A percentile compares a stretch with the other conserved stretches of the same genome.
Evolutionary conservation across 2,888 invertebrate species (phyloP).

Genomic region (Oeneis ivallda): DNA sequence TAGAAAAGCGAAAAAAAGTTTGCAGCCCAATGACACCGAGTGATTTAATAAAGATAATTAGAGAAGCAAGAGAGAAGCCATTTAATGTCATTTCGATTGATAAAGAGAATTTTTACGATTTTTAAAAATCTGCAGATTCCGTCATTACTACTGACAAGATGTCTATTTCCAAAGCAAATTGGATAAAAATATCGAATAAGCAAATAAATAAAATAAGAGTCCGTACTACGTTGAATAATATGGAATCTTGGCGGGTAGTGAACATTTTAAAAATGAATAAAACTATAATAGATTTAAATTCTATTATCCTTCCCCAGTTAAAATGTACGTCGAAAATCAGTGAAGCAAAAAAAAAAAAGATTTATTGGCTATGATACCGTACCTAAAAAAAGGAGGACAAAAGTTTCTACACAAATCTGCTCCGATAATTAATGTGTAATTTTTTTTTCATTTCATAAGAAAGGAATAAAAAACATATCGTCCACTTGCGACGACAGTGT

Average conservation of each 20-base stretch:
- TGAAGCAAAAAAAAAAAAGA: conserved; percentile 1
- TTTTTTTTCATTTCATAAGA: no score
- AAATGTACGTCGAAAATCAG: conserved; percentile 6
- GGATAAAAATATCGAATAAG: conserved; percentile 3
- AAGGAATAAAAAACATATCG: no score
- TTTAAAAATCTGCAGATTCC: conserved; percentile 2
- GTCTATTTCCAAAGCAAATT: conserved; percentile 2
- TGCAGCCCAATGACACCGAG: conserved; percentile 1
- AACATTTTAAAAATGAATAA: not conserved
- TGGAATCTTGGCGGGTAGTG: not conserved
- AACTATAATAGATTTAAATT: conserved; percentile 4
- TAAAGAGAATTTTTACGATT: conserved; percentile 1
- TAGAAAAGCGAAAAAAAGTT: conserved; percentile 1
- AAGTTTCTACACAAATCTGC: conserved; percentile 7
- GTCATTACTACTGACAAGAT: not conserved
- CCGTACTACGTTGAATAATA: conserved; percentile 2
- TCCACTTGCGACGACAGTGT: no score
- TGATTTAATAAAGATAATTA: conserved; percentile 3
- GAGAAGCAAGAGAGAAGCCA: not conserved
- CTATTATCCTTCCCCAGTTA: conserved; percentile 4
- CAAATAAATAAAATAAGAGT: conserved; percentile 3
- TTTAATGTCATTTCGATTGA: not conserved
- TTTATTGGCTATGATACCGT: conserved; percentile 1
- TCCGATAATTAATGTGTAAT: conserved; percentile 1
- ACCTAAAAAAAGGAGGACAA: conserved; percentile 7